These are phyloP conservation scores for Nannobrachium achirus DNA, from an alignment of 2,113 vertebrate genomes.

Conservation along the genomic window DNA sequence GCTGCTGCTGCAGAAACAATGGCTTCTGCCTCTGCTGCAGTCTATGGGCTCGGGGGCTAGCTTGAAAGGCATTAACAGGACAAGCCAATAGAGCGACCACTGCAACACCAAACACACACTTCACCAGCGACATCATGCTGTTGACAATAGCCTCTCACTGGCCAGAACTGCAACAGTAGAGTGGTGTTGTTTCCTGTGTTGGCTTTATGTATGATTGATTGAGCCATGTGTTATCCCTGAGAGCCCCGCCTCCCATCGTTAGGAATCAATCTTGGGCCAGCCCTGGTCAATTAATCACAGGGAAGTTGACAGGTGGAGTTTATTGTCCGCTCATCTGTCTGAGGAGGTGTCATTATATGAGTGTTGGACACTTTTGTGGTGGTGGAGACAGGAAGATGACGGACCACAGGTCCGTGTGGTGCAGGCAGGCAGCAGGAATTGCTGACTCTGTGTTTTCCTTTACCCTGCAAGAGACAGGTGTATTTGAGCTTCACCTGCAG, in stretches of 20 bases:
- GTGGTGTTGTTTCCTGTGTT: fast-evolving
- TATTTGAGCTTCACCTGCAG: background rate
- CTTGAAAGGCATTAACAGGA: constrained; percentile 35
- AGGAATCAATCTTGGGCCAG: constrained; percentile 56
- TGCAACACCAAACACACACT: constrained; percentile 38
- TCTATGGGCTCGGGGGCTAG: background rate
- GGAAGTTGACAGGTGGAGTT: constrained; percentile 60
- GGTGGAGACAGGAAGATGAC: constrained; percentile 6
- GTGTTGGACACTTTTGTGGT: constrained; percentile 31
- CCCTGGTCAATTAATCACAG: constrained; percentile 64
- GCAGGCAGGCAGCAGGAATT: constrained; percentile 17
- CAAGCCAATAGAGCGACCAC: constrained; percentile 25
- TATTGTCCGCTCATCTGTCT: constrained; percentile 56
- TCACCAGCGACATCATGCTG: constrained; percentile 49
- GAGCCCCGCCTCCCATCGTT: constrained; percentile 53
- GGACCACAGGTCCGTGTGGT: constrained; percentile 1
- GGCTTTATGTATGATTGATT: constrained; percentile 53
- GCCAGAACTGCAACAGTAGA: constrained; percentile 16
- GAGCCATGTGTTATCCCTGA: background rate
- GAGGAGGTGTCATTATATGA: constrained; percentile 39
- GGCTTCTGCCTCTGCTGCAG: background rate
- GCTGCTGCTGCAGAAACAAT: constrained; percentile 6
- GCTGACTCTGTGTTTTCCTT: constrained; percentile 1
- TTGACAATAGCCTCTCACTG: background rate
- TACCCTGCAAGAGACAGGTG: background rate